Evolutionary conservation across 1,140 invertebrate species (phyloP), one percentile per base, ranked within the genome.

Genomic region (Cydia splendana): DNA sequence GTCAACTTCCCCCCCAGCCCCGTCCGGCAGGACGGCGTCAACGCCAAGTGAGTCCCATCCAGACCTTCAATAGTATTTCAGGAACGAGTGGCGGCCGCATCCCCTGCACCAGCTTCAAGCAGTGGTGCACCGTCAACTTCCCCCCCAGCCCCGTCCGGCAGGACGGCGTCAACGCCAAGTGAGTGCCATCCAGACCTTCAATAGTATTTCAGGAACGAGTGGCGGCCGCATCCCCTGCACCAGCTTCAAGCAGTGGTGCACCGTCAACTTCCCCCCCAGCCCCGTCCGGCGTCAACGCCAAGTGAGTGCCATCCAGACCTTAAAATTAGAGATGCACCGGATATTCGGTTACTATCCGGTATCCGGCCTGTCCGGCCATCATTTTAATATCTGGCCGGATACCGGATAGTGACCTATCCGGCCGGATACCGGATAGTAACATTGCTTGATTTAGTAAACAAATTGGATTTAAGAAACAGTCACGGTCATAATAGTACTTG

Each of bases 201-300:
- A n/a, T n/a, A n/a, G 53, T 65, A 4, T 79, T 42, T 0, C 81
- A 91, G 90, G 89, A 0, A 91, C 90, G 2, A 85, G 86, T 30
- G 89, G 89, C 13, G 91, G 89, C 0, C 80, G 88, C 0, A 82
- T 88, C 0, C 87, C 89, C 1, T 93, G 90, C 79, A 91, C 87
- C 1, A 89, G 84, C 5, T 93, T 93, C 82, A 82, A 83, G 20
- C 82, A 91, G 76, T 93, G 92, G 92, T 93, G 92, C 75, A 88
- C 85, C 0, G 79, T 80, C 2, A 79, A 73, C 13, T 93, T 93
- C 76, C 87, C 90, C 10, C 81, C 82, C 7, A 87, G 84, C 2
- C 90, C 91, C 7, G 83, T 84, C 18, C 75, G 83, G 81, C 28
- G 83, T 81, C 0, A 80, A 85, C 7, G 87, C 87, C 69, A 91